A percentile compares a stretch with the other conserved stretches of the same genome.
These are phyloP conservation scores for Takifugu ocellatus DNA, from an alignment of 2,797 vertebrate species.

Conservation along the genomic window DNA sequence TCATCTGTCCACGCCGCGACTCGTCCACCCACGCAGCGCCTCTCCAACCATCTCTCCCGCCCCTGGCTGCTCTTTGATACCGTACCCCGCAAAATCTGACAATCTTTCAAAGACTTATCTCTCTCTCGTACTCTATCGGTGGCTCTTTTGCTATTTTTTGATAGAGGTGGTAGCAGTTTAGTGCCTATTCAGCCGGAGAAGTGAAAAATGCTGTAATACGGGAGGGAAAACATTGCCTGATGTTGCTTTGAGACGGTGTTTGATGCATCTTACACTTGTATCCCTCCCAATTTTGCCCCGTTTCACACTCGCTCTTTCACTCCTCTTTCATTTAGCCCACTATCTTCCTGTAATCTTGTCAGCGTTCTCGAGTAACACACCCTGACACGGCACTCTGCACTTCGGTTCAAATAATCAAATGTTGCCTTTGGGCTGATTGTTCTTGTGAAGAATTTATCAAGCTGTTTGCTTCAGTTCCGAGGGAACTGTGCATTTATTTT, in stretches of 20 bases:
- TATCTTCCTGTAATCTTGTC: slow-evolving; percentile 26
- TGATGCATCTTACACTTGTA: slow-evolving; percentile 30
- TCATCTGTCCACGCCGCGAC: slow-evolving; percentile 66
- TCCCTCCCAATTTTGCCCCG: slow-evolving; percentile 45
- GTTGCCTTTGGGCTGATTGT: too few species aligned
- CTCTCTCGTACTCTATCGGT: slow-evolving; percentile 36
- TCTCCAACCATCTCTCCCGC: slow-evolving; percentile 51
- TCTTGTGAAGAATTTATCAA: too few species aligned
- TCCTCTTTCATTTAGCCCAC: slow-evolving; percentile 25
- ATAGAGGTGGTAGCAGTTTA: slow-evolving; percentile 33
- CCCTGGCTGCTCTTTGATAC: slow-evolving; percentile 59
- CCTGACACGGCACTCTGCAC: slow-evolving; percentile 14
- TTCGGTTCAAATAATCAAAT: slow-evolving; percentile 13
- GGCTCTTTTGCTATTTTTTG: slow-evolving; percentile 23
- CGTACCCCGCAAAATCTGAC: slow-evolving; percentile 56
- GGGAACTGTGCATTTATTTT: too few species aligned
- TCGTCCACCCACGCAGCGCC: slow-evolving; percentile 51
- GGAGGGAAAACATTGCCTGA: slow-evolving; percentile 43
- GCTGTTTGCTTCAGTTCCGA: too few species aligned
- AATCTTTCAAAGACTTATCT: slow-evolving; percentile 55
- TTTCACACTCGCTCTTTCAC: slow-evolving; percentile 28
- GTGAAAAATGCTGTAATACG: slow-evolving; percentile 45
- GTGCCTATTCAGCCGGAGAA: slow-evolving; percentile 39
- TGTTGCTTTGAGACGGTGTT: slow-evolving; percentile 37
- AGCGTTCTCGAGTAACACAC: slow-evolving; percentile 22